phyloP scores from a whole-genome alignment of 2,888 invertebrate genomes.

The Rhynchonema sp. region DNA sequence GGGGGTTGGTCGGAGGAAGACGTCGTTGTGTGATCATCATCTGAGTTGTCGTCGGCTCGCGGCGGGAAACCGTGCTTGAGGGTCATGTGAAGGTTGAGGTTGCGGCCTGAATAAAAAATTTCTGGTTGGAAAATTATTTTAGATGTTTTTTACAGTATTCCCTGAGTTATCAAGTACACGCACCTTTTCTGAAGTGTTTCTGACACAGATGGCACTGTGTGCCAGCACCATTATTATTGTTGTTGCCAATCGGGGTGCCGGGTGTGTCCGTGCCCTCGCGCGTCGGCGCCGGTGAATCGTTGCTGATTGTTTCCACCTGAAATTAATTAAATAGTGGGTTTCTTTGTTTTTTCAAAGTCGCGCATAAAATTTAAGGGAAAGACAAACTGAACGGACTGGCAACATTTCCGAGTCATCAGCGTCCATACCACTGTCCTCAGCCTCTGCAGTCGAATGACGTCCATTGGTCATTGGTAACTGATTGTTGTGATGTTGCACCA shows the following conservation, averaged over 20 bases:
- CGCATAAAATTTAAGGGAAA: no score
- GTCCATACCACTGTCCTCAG: neutral
- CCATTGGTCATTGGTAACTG: neutral
- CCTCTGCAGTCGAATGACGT: neutral
- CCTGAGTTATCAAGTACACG: neutral
- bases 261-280: no score
- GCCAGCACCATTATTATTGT: neutral
- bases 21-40: neutral
- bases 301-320: no score
- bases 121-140: no score
- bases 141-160: neutral
- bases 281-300: no score
- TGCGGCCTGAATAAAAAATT: neutral
- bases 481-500: neutral
- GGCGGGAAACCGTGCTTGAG: conserved; percentile 16
- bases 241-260: no score
- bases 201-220: conserved; percentile 24
- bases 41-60: conserved; percentile 3
- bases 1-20: conserved; percentile 1
- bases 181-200: conserved; percentile 25
- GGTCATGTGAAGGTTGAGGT: conserved; percentile 13
- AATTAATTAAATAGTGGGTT: no score
- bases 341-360: no score
- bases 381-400: no score
- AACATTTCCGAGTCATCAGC: neutral